Evolutionary conservation across 1,140 invertebrate genomes (phyloP).

Genomic region (Cepaea nemoralis): DNA sequence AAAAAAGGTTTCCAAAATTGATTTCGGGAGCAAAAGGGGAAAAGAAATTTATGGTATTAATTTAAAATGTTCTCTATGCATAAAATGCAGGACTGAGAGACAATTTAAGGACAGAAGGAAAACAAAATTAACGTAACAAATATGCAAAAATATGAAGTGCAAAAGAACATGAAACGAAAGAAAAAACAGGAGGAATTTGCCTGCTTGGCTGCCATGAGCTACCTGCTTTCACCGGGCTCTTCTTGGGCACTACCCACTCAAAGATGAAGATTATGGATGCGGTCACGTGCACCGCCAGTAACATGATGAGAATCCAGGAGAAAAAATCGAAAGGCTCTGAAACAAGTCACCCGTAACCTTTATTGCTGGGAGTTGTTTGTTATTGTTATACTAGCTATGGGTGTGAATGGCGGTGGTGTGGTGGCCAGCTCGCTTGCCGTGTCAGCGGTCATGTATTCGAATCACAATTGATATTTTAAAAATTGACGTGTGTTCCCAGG

Average conservation of each 20-base stretch:
- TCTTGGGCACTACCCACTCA: conserved; percentile 28
- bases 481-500: too few species aligned
- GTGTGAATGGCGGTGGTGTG: too few species aligned
- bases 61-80: background rate
- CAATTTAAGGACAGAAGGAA: background rate
- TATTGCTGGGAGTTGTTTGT: too few species aligned
- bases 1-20: background rate
- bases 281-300: conserved; percentile 47
- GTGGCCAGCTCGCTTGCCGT: too few species aligned
- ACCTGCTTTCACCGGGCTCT: background rate
- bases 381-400: too few species aligned
- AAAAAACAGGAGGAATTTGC: background rate
- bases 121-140: conserved; percentile 3
- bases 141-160: background rate
- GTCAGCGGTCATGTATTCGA: too few species aligned
- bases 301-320: conserved; percentile 53
- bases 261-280: conserved; percentile 36
- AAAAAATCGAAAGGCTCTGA: conserved; percentile 58
- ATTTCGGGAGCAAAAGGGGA: background rate
- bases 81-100: background rate
- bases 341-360: conserved; percentile 19
- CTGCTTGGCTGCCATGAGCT: background rate
- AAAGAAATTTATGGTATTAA: background rate
- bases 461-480: too few species aligned
- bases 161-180: background rate